phyloP scores from a whole-genome alignment of 1,140 invertebrate species.

The Nilaparvata lugens region DNA sequence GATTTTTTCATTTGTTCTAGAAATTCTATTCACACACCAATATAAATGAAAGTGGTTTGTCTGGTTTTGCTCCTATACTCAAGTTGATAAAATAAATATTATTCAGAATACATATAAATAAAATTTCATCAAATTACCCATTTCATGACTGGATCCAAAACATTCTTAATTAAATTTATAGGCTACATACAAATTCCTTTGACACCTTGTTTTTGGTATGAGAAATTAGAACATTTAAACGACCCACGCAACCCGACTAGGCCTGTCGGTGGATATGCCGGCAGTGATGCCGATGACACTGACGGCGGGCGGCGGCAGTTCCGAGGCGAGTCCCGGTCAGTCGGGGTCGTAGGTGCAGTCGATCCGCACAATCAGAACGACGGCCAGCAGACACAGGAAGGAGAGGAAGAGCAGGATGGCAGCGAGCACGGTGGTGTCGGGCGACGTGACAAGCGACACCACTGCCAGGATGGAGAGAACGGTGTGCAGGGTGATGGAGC shows the following conservation, averaged over 20 bases:
- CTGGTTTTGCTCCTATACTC: too few relatives aligned
- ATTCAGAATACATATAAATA: too few relatives aligned
- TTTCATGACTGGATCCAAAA: too few relatives aligned
- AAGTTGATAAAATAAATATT: too few relatives aligned
- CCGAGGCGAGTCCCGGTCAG: slow-evolving; percentile 22
- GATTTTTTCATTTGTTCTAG: too few relatives aligned
- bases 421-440: slow-evolving; percentile 20
- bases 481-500: slow-evolving; percentile 32
- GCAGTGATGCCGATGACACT: slow-evolving; percentile 21
- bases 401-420: slow-evolving; percentile 19
- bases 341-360: slow-evolving; percentile 27
- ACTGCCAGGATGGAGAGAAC: slow-evolving; percentile 17
- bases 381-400: slow-evolving; percentile 17
- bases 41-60: too few relatives aligned
- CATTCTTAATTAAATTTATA: too few relatives aligned
- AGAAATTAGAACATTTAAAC: too few relatives aligned
- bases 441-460: slow-evolving; percentile 13
- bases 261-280: slow-evolving; percentile 15
- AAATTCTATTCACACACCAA: too few relatives aligned
- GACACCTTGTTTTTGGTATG: too few relatives aligned
- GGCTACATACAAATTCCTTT: too few relatives aligned
- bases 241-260: slow-evolving; percentile 24
- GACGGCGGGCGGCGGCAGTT: slow-evolving; percentile 5
- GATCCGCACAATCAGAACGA: slow-evolving; percentile 19
- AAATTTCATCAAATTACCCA: too few relatives aligned